phyloP scores from a whole-genome alignment of 1,140 invertebrate species.

The Heliconius himera region DNA sequence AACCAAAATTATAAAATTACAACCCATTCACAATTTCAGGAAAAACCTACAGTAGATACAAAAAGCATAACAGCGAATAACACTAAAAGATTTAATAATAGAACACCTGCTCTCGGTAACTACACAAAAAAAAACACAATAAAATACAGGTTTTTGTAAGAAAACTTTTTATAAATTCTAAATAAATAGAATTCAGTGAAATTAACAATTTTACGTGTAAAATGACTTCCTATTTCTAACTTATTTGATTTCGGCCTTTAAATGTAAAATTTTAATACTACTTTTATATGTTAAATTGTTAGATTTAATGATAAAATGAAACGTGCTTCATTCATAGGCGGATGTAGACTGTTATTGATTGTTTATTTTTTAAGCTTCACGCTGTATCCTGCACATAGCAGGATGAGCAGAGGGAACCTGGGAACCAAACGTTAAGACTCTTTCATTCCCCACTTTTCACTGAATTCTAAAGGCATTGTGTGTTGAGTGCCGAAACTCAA shows the following conservation, averaged over 20 bases:
- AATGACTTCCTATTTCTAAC: not conserved
- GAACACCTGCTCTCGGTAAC: not conserved
- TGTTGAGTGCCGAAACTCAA: too few species aligned
- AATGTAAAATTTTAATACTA: not conserved
- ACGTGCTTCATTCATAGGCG: too few species aligned
- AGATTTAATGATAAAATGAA: not conserved
- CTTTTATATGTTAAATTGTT: not conserved
- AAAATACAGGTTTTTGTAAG: not conserved
- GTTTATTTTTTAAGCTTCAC: too few species aligned
- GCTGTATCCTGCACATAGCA: too few species aligned
- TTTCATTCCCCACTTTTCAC: too few species aligned
- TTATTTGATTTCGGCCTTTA: not conserved
- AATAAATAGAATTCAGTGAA: slow-evolving; percentile 14
- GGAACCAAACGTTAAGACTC: too few species aligned
- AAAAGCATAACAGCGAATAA: not conserved
- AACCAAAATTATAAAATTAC: not conserved
- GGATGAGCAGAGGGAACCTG: too few species aligned
- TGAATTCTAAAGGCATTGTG: too few species aligned
- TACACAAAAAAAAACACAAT: not conserved
- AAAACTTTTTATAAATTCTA: slow-evolving; percentile 2
- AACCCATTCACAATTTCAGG: not conserved
- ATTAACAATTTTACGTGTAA: slow-evolving; percentile 3
- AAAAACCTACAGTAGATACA: not conserved
- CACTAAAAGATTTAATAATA: not conserved
- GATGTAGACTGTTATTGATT: too few species aligned